A percentile compares a stretch with the other conserved stretches of the same genome.
Evolutionary conservation across 37 sponge, comb jelly and placozoan species (phyloP).

Genomic region (Eunapius fragilis): DNA sequence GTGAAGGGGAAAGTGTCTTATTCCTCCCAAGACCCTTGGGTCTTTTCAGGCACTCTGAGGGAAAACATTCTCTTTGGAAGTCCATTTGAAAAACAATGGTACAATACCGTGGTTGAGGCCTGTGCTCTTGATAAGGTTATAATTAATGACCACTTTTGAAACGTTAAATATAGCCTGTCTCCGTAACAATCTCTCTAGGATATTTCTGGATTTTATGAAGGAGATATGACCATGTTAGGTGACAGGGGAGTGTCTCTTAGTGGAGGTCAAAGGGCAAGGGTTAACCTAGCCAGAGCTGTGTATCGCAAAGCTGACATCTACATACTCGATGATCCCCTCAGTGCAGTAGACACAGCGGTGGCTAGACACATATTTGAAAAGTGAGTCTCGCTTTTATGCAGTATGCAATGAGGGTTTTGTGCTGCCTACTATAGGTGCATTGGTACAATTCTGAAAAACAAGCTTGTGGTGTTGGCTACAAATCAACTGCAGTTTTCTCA

Average conservation of each 20-base stretch:
- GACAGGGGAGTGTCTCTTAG: slow-evolving; percentile 66
- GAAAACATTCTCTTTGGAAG: slow-evolving; percentile 68
- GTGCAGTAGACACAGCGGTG: slow-evolving; percentile 67
- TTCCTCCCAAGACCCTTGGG: slow-evolving; percentile 57
- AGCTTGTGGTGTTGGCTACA: slow-evolving; percentile 53
- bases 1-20: slow-evolving; percentile 41
- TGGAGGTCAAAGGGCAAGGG: slow-evolving; percentile 69
- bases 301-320: slow-evolving; percentile 60
- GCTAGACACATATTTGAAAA: slow-evolving; percentile 50
- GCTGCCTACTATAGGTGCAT: slow-evolving; percentile 25
- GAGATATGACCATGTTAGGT: slow-evolving; percentile 57
- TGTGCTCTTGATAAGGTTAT: slow-evolving; percentile 49
- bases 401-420: background rate
- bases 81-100: slow-evolving; percentile 38
- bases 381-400: background rate
- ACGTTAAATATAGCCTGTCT: background rate
- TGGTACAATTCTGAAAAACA: slow-evolving; percentile 26
- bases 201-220: slow-evolving; percentile 27
- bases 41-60: slow-evolving; percentile 58
- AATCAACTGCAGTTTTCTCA: slow-evolving; percentile 64
- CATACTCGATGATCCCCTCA: slow-evolving; percentile 68
- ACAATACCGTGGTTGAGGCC: slow-evolving; percentile 36
- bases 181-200: slow-evolving; percentile 36
- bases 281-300: slow-evolving; percentile 60
- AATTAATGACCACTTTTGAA: background rate